Conservation (phyloP, 30 jellyfish, hydroid and myxozoan species). For the Aurelia coerulea region DNA sequence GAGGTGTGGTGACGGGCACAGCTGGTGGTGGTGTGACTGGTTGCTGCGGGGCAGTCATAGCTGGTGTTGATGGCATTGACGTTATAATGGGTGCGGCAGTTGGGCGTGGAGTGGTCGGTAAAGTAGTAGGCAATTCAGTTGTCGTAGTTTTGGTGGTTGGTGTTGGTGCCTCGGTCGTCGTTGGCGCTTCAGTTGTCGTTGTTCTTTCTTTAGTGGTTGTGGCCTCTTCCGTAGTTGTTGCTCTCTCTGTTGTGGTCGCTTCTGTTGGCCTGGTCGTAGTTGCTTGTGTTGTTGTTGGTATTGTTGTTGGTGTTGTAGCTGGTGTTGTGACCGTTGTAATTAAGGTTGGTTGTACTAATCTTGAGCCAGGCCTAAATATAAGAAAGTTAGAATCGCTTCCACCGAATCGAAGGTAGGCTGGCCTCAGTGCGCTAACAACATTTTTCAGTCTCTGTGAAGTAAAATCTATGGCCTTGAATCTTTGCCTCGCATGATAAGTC, state of each 20-base stretch:
- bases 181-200: constrained; percentile 22
- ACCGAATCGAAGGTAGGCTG: constrained; percentile 83
- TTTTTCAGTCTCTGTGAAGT: constrained; percentile 63
- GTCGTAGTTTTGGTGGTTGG: constrained; percentile 7
- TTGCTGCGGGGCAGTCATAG: constrained; percentile 12
- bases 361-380: constrained; percentile 54
- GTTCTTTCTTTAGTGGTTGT: constrained; percentile 11
- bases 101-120: constrained; percentile 33
- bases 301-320: constrained; percentile 12
- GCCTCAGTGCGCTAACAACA: constrained; percentile 73
- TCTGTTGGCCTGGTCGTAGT: background rate
- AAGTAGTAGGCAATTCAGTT: constrained; percentile 17
- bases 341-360: constrained; percentile 55
- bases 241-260: constrained; percentile 8
- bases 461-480: constrained; percentile 61
- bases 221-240: constrained; percentile 7
- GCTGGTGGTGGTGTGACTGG: constrained; percentile 61
- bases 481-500: constrained; percentile 64
- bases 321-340: constrained; percentile 43
- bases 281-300: background rate
- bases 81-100: constrained; percentile 35
- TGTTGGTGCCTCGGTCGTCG: constrained; percentile 20
- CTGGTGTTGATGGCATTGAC: constrained; percentile 15
- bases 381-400: constrained; percentile 85
- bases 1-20: constrained; percentile 61